A percentile compares a stretch with the other conserved stretches of the same genome.
These are phyloP conservation scores for Manacus vitellinus DNA, from an alignment of 2,113 vertebrate species.

Conservation along the genomic window DNA sequence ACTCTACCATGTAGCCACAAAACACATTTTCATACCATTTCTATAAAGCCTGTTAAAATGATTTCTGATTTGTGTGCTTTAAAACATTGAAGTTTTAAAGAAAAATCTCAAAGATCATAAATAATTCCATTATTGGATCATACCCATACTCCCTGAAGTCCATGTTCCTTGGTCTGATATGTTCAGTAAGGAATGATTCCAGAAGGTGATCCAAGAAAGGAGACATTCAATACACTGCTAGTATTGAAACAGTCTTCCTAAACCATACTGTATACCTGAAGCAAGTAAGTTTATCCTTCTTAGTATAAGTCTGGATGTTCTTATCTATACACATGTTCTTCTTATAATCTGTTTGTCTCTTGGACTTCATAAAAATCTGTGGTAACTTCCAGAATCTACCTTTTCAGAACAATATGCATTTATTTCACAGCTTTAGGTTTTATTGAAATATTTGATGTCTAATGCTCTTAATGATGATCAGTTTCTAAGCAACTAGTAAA, in stretches of 20 bases:
- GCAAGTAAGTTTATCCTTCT: not conserved
- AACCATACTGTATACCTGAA: not conserved
- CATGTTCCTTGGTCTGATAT: not conserved
- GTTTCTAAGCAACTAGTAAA: not conserved
- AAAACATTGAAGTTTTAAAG: not conserved
- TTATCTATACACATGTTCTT: not conserved
- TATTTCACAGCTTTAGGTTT: not conserved
- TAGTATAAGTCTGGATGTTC: not conserved
- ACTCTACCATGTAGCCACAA: not conserved
- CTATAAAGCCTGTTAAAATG: not conserved
- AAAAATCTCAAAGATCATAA: not conserved
- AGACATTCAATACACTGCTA: not conserved
- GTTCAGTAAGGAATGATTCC: not conserved
- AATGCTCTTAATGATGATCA: not conserved
- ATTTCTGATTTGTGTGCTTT: not conserved
- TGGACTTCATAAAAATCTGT: not conserved
- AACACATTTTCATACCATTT: not conserved
- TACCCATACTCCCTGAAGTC: not conserved
- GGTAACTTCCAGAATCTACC: not conserved
- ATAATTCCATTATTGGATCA: not conserved
- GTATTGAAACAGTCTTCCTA: not conserved
- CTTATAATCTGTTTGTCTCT: not conserved
- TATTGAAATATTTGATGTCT: not conserved
- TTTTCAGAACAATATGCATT: not conserved
- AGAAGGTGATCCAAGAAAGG: not conserved